Conservation (phyloP, 2,797 vertebrate genomes). For the Gadopsis marmoratus region DNA sequence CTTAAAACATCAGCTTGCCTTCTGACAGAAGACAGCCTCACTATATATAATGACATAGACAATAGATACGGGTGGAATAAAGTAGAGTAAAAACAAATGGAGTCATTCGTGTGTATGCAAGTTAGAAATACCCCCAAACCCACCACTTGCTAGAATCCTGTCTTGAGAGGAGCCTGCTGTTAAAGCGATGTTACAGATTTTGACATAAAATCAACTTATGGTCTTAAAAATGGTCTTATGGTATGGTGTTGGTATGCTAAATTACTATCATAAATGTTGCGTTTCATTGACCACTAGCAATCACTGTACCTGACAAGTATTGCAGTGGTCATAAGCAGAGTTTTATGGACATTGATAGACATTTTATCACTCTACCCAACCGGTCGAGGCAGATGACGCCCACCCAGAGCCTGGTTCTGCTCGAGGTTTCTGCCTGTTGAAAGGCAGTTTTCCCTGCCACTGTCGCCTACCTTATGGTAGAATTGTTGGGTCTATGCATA, state of each 20-base stretch:
- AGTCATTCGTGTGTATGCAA: background rate
- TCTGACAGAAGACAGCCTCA: background rate
- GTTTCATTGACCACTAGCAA: background rate
- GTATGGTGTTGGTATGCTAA: background rate
- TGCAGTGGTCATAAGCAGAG: background rate
- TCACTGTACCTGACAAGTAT: background rate
- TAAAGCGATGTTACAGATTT: background rate
- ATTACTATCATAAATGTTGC: background rate
- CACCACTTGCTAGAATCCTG: too few relatives aligned
- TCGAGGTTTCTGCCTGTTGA: too few relatives aligned
- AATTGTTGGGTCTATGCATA: too few relatives aligned
- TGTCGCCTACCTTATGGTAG: too few relatives aligned
- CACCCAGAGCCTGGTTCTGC: too few relatives aligned
- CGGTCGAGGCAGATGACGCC: too few relatives aligned
- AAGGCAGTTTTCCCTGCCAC: too few relatives aligned
- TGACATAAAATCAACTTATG: background rate
- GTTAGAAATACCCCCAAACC: background rate
- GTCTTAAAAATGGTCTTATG: too few relatives aligned
- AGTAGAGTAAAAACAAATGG: background rate
- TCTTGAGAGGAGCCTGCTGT: too few relatives aligned
- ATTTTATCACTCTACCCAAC: too few relatives aligned
- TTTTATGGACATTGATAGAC: background rate
- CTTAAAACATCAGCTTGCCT: conserved; percentile 29
- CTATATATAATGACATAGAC: background rate
- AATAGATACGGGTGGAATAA: background rate